Conservation (phyloP, 2,888 invertebrate genomes). For the Zygothrica quintamaculata region DNA sequence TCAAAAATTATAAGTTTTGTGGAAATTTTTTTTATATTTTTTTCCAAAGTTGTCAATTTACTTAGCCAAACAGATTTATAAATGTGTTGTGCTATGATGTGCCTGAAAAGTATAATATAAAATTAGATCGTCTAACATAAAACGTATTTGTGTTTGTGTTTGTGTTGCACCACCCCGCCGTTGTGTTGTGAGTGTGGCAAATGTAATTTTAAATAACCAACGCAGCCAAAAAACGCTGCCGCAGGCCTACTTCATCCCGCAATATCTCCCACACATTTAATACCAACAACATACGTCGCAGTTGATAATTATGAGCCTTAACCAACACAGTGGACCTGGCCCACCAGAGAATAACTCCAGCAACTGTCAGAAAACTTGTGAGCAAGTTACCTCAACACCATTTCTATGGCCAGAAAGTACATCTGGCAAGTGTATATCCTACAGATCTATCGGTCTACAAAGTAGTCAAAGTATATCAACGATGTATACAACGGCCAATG, state of each 20-base stretch:
- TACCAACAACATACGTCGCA: conserved; percentile 62
- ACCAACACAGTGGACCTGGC: conserved; percentile 84
- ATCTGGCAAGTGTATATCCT: conserved; percentile 52
- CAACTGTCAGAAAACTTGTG: conserved; percentile 30
- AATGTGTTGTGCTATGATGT: conserved; percentile 40
- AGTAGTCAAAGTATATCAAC: conserved; percentile 7
- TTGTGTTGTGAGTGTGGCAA: conserved; percentile 13
- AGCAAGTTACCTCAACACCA: conserved; percentile 61
- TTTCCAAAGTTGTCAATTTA: conserved; percentile 45
- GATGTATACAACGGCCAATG: conserved; percentile 15
- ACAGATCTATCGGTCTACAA: conserved; percentile 23
- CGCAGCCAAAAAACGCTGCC: conserved; percentile 5
- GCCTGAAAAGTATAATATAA: conserved; percentile 28
- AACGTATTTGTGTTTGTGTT: conserved; percentile 27
- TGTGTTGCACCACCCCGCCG: conserved; percentile 13
- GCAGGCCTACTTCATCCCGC: conserved; percentile 17
- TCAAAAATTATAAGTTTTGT: conserved; percentile 8
- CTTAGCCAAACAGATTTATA: conserved; percentile 35
- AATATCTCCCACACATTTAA: conserved; percentile 19
- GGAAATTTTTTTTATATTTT: conserved; percentile 15
- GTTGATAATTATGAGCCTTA: conserved; percentile 84
- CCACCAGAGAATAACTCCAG: conserved; percentile 70
- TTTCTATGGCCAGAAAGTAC: conserved; percentile 49
- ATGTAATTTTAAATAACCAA: conserved; percentile 17
- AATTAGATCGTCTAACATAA: conserved; percentile 11